Evolutionary conservation across 2,888 invertebrate species (phyloP).

Genomic region (Lithophane socia): DNA sequence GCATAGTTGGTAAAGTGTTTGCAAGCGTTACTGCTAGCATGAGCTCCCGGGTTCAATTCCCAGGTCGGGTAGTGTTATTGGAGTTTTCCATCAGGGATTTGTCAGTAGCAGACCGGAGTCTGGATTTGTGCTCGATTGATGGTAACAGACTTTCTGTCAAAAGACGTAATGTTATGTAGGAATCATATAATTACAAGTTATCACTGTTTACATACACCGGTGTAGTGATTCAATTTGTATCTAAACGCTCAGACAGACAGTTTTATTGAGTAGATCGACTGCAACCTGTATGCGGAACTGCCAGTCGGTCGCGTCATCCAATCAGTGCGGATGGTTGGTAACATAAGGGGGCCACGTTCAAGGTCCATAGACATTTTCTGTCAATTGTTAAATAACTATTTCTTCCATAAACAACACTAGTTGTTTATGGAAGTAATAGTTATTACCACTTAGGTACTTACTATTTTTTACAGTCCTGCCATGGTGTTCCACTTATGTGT

Average conservation of each 20-base stretch:
- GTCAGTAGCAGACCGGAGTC: too few species aligned
- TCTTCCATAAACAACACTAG: too few species aligned
- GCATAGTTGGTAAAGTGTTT: too few species aligned
- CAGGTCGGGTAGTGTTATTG: too few species aligned
- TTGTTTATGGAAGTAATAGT: not conserved
- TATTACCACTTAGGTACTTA: too few species aligned
- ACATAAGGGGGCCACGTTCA: conserved; percentile 55
- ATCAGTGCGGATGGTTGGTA: conserved; percentile 28
- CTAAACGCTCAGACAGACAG: conserved; percentile 10
- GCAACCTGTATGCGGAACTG: conserved; percentile 42
- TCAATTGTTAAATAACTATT: conserved; percentile 31
- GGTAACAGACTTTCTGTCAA: too few species aligned
- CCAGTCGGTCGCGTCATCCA: conserved; percentile 26
- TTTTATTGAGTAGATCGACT: conserved; percentile 4
- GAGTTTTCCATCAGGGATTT: too few species aligned
- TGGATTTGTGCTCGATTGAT: too few species aligned
- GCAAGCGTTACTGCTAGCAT: too few species aligned
- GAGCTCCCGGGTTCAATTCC: too few species aligned
- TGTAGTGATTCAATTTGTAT: conserved; percentile 6
- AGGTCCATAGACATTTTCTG: conserved; percentile 38
- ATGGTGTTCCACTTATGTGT: not conserved
- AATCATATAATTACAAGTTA: not conserved
- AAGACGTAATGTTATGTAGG: too few species aligned
- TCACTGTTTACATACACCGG: conserved; percentile 3
- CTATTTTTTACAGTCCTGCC: not conserved